A percentile compares a stretch with the other conserved stretches of the same genome.
Conservation (phyloP, 1,140 invertebrate genomes). For the Planococcus citri region DNA sequence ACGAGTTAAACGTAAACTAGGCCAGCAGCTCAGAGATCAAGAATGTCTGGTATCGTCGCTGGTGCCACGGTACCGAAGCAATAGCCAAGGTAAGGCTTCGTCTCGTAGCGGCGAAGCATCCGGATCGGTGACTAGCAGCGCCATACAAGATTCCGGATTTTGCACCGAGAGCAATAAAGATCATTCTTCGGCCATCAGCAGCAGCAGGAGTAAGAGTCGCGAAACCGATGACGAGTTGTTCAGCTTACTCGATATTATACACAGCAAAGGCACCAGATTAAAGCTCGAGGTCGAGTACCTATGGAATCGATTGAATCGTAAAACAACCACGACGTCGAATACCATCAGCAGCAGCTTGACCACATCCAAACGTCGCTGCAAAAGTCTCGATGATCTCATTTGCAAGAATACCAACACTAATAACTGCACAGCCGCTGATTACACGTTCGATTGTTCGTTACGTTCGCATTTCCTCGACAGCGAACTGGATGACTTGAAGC, state of each 20-base stretch:
- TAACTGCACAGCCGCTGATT: neutral
- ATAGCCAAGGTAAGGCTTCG: slow-evolving; percentile 45
- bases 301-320: slow-evolving; percentile 19
- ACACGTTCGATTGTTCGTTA: slow-evolving; percentile 11
- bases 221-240: slow-evolving; percentile 68
- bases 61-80: slow-evolving; percentile 48
- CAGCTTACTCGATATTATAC: slow-evolving; percentile 71
- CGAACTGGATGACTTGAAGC: slow-evolving; percentile 36
- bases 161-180: slow-evolving; percentile 66
- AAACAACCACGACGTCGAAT: neutral
- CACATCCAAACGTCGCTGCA: neutral
- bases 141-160: slow-evolving; percentile 72
- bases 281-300: slow-evolving; percentile 52
- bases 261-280: slow-evolving; percentile 58
- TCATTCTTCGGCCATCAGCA: slow-evolving; percentile 28
- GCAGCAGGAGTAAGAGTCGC: slow-evolving; percentile 29
- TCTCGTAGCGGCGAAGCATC: slow-evolving; percentile 35
- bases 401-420: neutral
- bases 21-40: slow-evolving; percentile 34
- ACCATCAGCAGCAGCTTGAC: neutral
- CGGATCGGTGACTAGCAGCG: slow-evolving; percentile 36
- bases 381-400: slow-evolving; percentile 22
- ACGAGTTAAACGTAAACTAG: slow-evolving; percentile 53
- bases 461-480: neutral
- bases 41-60: slow-evolving; percentile 37